Conservation (phyloP, 1,140 invertebrate species). For the Paraescarpia echinospica region DNA sequence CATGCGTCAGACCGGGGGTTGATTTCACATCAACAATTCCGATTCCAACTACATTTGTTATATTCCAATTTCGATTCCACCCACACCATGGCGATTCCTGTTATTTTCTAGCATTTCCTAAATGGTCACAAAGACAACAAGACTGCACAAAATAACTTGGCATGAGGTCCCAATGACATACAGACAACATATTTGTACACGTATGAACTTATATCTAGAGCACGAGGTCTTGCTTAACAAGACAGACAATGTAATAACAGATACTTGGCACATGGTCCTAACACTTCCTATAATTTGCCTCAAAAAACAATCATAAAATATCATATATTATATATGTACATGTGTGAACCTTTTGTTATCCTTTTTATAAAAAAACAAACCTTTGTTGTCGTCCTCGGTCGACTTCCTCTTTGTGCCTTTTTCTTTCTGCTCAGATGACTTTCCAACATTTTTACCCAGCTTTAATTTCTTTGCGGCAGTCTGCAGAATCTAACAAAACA, state of each 20-base stretch:
- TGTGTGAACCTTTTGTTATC: background rate
- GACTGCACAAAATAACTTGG: conserved; percentile 33
- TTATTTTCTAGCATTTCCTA: background rate
- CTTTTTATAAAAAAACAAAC: background rate
- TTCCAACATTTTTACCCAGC: conserved; percentile 32
- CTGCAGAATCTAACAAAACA: conserved; percentile 35
- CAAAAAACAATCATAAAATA: background rate
- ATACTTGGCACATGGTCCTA: background rate
- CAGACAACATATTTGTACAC: too few species aligned
- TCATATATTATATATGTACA: background rate
- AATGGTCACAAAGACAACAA: background rate
- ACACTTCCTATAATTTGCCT: background rate
- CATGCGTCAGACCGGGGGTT: too few species aligned
- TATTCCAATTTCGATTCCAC: too few species aligned
- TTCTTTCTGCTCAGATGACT: conserved; percentile 36
- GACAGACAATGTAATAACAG: background rate
- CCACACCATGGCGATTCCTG: too few species aligned
- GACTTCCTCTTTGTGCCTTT: conserved; percentile 39
- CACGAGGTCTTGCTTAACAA: too few species aligned
- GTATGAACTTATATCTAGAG: too few species aligned
- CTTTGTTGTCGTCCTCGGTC: conserved; percentile 33
- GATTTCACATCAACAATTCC: too few species aligned
- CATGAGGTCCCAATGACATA: background rate
- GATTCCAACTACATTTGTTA: too few species aligned
- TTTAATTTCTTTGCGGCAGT: conserved; percentile 35